A percentile compares a stretch with the other conserved stretches of the same genome.
Conservation (phyloP, 2,888 invertebrate genomes). For the Tenthredo livida region DNA sequence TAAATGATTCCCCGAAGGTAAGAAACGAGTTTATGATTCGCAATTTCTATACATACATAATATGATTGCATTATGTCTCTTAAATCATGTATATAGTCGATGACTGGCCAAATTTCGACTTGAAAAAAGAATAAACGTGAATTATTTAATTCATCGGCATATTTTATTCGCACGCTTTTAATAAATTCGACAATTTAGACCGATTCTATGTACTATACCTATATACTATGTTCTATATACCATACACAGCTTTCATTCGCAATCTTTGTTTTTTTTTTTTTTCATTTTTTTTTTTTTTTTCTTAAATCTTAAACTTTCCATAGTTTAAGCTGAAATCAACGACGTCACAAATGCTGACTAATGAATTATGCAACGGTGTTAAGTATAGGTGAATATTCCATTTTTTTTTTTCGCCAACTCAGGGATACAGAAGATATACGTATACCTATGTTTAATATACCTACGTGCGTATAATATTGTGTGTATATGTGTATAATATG, state of each 20-base stretch:
- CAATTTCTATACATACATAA: too few relatives aligned
- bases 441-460: neutral
- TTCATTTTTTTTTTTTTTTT: too few relatives aligned
- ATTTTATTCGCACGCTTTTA: neutral
- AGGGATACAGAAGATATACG: neutral
- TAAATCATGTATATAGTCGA: too few relatives aligned
- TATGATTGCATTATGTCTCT: too few relatives aligned
- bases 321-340: conserved; percentile 30
- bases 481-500: neutral
- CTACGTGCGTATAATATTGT: neutral
- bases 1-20: too few relatives aligned
- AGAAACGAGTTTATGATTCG: too few relatives aligned
- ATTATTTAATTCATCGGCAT: too few relatives aligned
- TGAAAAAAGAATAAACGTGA: too few relatives aligned
- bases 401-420: neutral
- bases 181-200: neutral
- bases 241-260: too few relatives aligned
- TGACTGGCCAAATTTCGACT: too few relatives aligned
- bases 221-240: too few relatives aligned
- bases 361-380: conserved; percentile 20
- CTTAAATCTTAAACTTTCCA: neutral
- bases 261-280: too few relatives aligned
- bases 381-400: neutral
- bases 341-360: conserved; percentile 14
- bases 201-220: neutral